phyloP scores from a whole-genome alignment of 2,888 invertebrate genomes.

The Nymphalis c-album region DNA sequence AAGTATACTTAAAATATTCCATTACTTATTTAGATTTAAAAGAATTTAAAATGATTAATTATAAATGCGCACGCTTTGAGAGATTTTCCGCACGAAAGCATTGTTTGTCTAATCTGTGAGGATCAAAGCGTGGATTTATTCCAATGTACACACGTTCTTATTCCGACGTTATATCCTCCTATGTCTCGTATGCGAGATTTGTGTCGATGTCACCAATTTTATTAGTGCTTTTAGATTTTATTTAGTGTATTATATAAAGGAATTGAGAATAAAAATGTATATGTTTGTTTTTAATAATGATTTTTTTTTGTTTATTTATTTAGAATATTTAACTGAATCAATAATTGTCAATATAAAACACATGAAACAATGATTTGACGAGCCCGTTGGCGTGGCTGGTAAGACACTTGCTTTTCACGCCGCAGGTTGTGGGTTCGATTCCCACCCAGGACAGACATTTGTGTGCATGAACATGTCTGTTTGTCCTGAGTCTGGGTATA shows the following conservation, averaged over 20 bases:
- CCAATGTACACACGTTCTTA: conserved; percentile 7
- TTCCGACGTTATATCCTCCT: neutral
- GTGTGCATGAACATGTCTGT: too few relatives aligned
- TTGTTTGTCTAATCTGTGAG: conserved; percentile 9
- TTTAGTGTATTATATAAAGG: neutral
- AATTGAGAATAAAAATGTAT: neutral
- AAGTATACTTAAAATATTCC: too few relatives aligned
- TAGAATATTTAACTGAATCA: too few relatives aligned
- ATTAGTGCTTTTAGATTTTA: neutral
- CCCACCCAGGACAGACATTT: too few relatives aligned
- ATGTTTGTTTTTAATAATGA: too few relatives aligned
- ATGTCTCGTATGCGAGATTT: neutral
- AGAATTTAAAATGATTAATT: conserved; percentile 12
- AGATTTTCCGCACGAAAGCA: conserved; percentile 9
- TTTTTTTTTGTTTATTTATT: too few relatives aligned
- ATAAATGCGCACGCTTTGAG: conserved; percentile 5
- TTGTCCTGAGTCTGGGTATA: too few relatives aligned
- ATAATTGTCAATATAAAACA: too few relatives aligned
- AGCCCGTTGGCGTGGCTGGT: too few relatives aligned
- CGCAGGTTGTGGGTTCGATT: too few relatives aligned
- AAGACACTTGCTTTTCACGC: too few relatives aligned
- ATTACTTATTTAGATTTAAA: neutral
- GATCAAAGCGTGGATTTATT: conserved; percentile 11
- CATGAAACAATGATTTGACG: too few relatives aligned
- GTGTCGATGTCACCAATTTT: neutral